phyloP scores from a whole-genome alignment of 2,888 invertebrate genomes.

The Hemaris fuciformis region DNA sequence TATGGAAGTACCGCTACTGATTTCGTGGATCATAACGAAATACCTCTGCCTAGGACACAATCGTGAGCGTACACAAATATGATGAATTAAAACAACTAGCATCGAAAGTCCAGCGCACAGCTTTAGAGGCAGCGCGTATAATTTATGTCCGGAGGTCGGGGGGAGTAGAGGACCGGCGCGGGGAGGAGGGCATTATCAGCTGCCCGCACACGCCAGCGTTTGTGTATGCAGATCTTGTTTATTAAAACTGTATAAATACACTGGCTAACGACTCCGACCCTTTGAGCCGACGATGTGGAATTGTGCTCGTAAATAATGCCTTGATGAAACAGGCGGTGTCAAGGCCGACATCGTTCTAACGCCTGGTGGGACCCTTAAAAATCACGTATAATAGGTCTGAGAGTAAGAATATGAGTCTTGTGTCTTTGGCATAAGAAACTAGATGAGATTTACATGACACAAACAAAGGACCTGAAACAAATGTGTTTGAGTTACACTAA shows the following conservation, averaged over 20 bases:
- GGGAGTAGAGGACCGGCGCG: conserved; percentile 14
- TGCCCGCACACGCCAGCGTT: conserved; percentile 55
- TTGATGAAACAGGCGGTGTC: background rate
- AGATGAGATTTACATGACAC: background rate
- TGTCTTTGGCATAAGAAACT: too few species aligned
- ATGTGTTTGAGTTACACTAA: too few species aligned
- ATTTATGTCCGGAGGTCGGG: background rate
- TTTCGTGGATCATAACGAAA: too few species aligned
- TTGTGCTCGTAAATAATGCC: background rate
- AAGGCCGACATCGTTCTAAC: conserved; percentile 20
- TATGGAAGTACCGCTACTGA: too few species aligned
- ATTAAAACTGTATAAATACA: conserved; percentile 78
- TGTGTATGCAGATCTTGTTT: conserved; percentile 71
- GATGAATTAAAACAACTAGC: background rate
- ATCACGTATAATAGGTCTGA: background rate
- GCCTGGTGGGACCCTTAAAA: too few species aligned
- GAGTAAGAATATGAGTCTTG: background rate
- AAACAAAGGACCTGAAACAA: too few species aligned
- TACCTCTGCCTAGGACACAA: too few species aligned
- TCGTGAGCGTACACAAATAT: background rate
- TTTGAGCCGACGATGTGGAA: background rate
- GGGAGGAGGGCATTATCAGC: conserved; percentile 56
- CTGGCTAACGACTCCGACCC: conserved; percentile 16
- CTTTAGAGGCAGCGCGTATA: background rate
- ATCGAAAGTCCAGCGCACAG: background rate